These are phyloP conservation scores for Xerus inauris DNA, from an alignment of 2,113 vertebrate genomes.

Conservation along the genomic window DNA sequence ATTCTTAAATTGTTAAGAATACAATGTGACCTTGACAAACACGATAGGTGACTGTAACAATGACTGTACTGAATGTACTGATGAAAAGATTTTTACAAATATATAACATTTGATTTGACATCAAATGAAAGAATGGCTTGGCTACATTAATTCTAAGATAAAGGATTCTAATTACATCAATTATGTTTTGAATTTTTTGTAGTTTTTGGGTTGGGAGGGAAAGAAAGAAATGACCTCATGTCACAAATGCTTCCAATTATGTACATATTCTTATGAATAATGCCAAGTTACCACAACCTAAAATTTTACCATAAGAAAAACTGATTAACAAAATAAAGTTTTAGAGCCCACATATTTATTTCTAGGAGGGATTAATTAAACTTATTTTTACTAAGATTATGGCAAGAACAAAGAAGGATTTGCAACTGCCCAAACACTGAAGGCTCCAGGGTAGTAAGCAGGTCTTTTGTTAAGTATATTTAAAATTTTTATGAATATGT, in stretches of 20 bases:
- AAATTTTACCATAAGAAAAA: constrained; percentile 6
- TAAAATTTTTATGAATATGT: neutral
- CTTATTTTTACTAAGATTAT: neutral
- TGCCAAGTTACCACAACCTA: neutral
- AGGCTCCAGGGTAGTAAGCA: neutral
- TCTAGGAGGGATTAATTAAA: neutral
- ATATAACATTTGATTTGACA: neutral
- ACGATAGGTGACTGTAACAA: neutral
- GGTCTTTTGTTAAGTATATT: neutral
- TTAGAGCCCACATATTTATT: neutral
- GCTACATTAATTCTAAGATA: neutral
- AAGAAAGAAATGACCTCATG: neutral
- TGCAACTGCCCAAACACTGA: neutral
- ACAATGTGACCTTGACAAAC: neutral
- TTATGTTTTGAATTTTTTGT: neutral
- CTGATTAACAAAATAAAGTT: neutral
- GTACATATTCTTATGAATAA: neutral
- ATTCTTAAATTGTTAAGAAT: neutral
- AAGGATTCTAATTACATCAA: neutral
- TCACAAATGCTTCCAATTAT: neutral
- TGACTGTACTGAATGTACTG: neutral
- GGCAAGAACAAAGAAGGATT: neutral
- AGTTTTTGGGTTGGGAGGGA: neutral
- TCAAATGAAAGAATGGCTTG: neutral
- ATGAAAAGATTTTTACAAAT: neutral